Conservation (phyloP, 2,113 vertebrate species). For the Telmatochromis sp. region DNA sequence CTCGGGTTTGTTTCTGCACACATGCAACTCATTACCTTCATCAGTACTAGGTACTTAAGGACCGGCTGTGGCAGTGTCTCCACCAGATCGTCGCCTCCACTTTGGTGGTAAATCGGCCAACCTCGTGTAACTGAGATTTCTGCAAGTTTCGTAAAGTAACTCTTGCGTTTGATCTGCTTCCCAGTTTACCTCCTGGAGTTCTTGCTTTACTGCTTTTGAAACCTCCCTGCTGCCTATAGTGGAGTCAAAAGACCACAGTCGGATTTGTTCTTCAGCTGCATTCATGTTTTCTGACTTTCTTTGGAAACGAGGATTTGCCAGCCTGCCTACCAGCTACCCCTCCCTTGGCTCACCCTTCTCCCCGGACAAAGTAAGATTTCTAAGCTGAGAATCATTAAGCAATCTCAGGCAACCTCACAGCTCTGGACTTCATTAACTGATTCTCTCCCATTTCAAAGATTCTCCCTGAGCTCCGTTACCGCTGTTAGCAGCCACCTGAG, state of each 20-base stretch:
- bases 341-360: background rate
- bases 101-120: background rate
- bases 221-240: background rate
- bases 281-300: background rate
- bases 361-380: background rate
- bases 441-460: background rate
- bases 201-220: background rate
- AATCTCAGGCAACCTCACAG: background rate
- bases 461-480: background rate
- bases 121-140: background rate
- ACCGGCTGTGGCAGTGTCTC: background rate
- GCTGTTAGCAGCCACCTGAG: background rate
- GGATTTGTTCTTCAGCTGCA: background rate
- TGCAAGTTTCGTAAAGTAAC: background rate
- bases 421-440: background rate
- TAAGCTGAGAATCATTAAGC: background rate
- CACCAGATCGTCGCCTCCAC: background rate
- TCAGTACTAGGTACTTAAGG: background rate
- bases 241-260: background rate
- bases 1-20: background rate
- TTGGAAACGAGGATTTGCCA: background rate
- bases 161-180: background rate
- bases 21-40: background rate
- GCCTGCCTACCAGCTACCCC: background rate
- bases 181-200: background rate